A percentile compares a stretch with the other conserved stretches of the same genome.
Evolutionary conservation across 2,113 vertebrate species (phyloP).

Genomic region (Oncorhynchus gorbuscha): DNA sequence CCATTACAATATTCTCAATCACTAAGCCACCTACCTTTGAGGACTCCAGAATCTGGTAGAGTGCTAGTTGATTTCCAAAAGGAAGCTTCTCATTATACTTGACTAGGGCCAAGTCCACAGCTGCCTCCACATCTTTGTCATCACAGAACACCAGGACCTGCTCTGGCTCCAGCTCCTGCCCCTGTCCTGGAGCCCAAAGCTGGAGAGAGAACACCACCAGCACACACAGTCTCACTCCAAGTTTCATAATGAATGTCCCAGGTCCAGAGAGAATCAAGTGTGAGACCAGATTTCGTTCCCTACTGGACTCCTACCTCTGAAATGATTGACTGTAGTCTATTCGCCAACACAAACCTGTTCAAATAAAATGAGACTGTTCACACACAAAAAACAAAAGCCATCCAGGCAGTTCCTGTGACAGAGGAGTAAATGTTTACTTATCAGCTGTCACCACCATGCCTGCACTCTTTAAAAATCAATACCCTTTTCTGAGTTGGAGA

Average conservation of each 20-base stretch:
- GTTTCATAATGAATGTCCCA: conserved; percentile 17
- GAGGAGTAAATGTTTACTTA: conserved; percentile 46
- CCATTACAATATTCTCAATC: background rate
- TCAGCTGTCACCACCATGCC: conserved; percentile 9
- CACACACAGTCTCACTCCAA: conserved; percentile 19
- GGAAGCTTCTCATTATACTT: conserved; percentile 33
- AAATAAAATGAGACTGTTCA: conserved; percentile 26
- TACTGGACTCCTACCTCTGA: too few relatives aligned
- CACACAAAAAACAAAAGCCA: background rate
- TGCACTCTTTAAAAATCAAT: conserved; percentile 22
- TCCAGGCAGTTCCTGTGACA: background rate
- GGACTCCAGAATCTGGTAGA: conserved; percentile 47
- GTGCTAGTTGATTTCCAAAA: conserved; percentile 34
- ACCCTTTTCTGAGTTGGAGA: background rate
- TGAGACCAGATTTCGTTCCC: background rate
- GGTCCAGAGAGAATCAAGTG: conserved; percentile 1
- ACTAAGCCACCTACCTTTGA: conserved; percentile 36
- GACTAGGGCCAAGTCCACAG: conserved; percentile 32
- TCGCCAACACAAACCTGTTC: conserved; percentile 8
- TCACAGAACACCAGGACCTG: conserved; percentile 34
- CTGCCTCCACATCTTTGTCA: conserved; percentile 23
- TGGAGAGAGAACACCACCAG: conserved; percentile 31
- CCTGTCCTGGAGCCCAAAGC: conserved; percentile 16
- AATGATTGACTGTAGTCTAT: conserved; percentile 3
- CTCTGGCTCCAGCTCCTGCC: background rate